Conservation (phyloP, 1,140 invertebrate species). For the Papilio glaucus region DNA sequence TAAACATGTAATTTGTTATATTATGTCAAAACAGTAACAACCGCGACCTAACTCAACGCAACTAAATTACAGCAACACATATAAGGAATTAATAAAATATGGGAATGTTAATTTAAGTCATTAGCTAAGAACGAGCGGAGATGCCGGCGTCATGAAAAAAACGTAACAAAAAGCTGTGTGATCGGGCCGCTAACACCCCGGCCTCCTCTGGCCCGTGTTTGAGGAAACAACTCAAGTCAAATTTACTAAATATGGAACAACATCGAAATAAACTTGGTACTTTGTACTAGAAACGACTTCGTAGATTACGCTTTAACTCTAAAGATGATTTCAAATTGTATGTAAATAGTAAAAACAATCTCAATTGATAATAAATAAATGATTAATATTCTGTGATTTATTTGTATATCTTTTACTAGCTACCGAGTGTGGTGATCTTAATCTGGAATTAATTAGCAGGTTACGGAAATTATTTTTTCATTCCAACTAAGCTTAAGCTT, state of each 20-base stretch:
- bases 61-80: conserved; percentile 50
- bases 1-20: conserved; percentile 23
- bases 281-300: conserved; percentile 49
- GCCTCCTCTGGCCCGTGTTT: conserved; percentile 58
- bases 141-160: conserved; percentile 62
- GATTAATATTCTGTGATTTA: no score
- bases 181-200: conserved; percentile 61
- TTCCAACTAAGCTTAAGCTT: no score
- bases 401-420: no score
- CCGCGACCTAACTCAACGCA: conserved; percentile 53
- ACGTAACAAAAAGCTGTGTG: conserved; percentile 67
- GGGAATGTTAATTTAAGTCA: conserved; percentile 78
- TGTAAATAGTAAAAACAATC: not conserved
- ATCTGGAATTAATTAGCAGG: no score
- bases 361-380: no score
- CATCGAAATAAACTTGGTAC: conserved; percentile 35
- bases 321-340: not conserved
- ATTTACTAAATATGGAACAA: conserved; percentile 69
- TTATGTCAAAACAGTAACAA: conserved; percentile 54
- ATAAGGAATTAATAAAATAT: conserved; percentile 75
- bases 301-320: not conserved
- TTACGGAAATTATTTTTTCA: no score
- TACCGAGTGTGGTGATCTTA: no score
- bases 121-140: conserved; percentile 68
- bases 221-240: conserved; percentile 73